A percentile compares a stretch with the other conserved stretches of the same genome.
Evolutionary conservation across 2,888 invertebrate genomes (phyloP).

Genomic region (Scaptomyza reducta): DNA sequence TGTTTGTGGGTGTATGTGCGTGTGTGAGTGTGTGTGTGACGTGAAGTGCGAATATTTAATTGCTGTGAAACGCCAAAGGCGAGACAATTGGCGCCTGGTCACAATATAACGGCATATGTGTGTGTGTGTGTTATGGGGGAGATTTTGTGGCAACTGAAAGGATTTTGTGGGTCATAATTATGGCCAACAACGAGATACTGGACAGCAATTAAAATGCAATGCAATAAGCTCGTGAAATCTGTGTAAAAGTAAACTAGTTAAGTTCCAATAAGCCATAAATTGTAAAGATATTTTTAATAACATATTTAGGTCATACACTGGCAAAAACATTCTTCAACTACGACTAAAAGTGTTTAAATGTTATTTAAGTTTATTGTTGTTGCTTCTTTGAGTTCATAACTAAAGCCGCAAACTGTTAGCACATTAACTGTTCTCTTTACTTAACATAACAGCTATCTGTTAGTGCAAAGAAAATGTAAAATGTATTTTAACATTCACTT

Average conservation of each 20-base stretch:
- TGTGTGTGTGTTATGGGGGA: neutral
- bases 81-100: constrained; percentile 66
- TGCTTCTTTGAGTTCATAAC: no score
- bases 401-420: neutral
- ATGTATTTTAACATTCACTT: no score
- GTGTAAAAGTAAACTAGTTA: neutral
- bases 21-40: constrained; percentile 4
- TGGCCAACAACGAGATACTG: constrained; percentile 13
- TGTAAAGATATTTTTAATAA: no score
- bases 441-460: no score
- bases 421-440: neutral
- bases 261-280: neutral
- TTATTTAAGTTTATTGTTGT: no score
- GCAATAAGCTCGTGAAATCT: constrained; percentile 1
- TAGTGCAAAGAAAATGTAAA: no score
- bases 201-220: constrained; percentile 39
- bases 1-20: neutral
- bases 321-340: no score
- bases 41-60: constrained; percentile 75
- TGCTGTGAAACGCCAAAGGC: constrained; percentile 65
- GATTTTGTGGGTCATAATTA: constrained; percentile 48
- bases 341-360: no score
- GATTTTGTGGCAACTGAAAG: constrained; percentile 8
- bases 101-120: constrained; percentile 20
- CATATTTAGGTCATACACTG: neutral